Percentiles rank a stretch among this genome's conserved stretches.
Evolutionary conservation across 2,797 vertebrate genomes (phyloP).

Genomic region (Anabacerthia variegaticeps): DNA sequence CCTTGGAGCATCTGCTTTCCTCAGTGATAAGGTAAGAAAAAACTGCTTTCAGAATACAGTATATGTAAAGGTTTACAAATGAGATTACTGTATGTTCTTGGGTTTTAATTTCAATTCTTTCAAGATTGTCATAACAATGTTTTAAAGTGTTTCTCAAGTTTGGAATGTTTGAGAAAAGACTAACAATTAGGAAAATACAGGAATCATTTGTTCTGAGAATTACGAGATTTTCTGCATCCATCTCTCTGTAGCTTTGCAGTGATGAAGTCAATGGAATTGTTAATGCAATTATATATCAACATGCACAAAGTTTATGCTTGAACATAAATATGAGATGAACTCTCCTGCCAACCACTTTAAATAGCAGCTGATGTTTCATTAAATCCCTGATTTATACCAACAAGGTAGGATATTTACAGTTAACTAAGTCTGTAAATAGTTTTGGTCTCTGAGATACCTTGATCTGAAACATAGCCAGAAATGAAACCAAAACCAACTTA

Average conservation of each 20-base stretch:
- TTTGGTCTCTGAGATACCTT: neutral
- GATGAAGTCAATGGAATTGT: neutral
- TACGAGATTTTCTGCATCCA: neutral
- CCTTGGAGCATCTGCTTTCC: neutral
- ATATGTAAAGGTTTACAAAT: neutral
- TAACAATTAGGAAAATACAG: neutral
- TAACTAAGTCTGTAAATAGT: neutral
- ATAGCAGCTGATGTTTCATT: conserved; percentile 1
- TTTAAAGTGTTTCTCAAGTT: neutral
- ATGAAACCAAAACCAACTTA: neutral
- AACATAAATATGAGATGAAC: neutral
- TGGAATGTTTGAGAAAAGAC: neutral
- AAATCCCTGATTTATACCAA: neutral
- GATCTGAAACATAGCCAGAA: neutral
- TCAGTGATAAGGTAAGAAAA: neutral
- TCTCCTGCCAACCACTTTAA: neutral
- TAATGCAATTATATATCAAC: neutral
- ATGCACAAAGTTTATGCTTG: neutral
- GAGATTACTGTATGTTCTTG: neutral
- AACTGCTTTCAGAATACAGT: neutral
- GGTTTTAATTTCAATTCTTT: neutral
- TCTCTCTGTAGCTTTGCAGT: neutral
- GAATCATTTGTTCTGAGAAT: neutral
- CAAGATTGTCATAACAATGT: neutral
- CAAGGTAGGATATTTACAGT: neutral